Evolutionary conservation across 1,140 invertebrate species (phyloP).

Genomic region (Homalodisca vitripennis): DNA sequence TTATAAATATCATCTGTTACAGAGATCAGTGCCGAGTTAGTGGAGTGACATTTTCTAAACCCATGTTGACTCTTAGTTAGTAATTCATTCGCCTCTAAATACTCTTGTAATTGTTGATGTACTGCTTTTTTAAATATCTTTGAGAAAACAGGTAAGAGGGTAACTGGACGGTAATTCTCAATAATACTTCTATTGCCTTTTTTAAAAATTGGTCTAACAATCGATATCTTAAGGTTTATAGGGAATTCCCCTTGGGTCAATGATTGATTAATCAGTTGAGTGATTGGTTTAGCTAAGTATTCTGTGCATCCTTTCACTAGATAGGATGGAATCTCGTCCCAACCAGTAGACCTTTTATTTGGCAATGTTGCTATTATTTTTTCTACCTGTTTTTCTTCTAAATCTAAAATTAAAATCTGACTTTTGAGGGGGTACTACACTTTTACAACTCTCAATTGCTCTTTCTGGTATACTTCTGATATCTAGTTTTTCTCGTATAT

Average conservation of each 20-base stretch:
- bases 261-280: background rate
- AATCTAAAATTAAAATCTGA: background rate
- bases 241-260: background rate
- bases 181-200: slow-evolving; percentile 8
- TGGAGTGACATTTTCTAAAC: background rate
- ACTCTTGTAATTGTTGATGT: background rate
- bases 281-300: background rate
- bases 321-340: no score
- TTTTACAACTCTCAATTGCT: background rate
- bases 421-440: no score
- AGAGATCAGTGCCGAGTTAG: background rate
- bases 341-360: no score
- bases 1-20: no score
- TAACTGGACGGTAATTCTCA: background rate
- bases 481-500: background rate
- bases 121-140: background rate
- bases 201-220: background rate
- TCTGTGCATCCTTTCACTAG: background rate
- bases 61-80: background rate
- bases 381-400: background rate
- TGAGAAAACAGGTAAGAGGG: background rate
- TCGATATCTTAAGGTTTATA: background rate
- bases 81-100: background rate
- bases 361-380: no score
- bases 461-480: background rate